These are phyloP conservation scores for Acrobasis suavella DNA, from an alignment of 2,888 invertebrate genomes.

Conservation along the genomic window DNA sequence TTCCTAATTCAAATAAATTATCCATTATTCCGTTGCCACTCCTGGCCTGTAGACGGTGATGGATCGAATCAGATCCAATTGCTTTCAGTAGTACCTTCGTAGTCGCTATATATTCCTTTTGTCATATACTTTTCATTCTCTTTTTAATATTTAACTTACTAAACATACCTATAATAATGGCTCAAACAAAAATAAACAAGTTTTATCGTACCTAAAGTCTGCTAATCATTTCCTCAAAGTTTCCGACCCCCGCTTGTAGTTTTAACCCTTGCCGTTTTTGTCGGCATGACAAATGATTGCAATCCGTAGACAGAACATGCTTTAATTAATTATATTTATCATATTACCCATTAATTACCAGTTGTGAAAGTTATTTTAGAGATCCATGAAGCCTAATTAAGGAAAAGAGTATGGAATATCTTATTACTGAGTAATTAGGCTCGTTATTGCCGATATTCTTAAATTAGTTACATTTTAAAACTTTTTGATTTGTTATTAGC, in stretches of 20 bases:
- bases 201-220: background rate
- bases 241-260: conserved; percentile 4
- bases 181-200: background rate
- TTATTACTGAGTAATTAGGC: background rate
- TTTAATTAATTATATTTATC: conserved; percentile 61
- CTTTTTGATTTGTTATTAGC: no score
- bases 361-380: background rate
- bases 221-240: conserved; percentile 17
- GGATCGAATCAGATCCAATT: no score
- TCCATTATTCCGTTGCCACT: no score
- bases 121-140: no score
- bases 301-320: conserved; percentile 35
- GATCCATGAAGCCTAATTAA: background rate
- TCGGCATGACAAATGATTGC: conserved; percentile 46
- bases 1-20: no score
- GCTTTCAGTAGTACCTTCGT: no score
- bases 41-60: no score
- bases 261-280: conserved; percentile 30
- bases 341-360: conserved; percentile 56
- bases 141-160: no score
- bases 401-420: background rate
- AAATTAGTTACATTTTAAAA: no score
- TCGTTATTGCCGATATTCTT: no score
- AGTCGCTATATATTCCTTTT: no score
- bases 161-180: no score